Conservation (phyloP, 2,113 vertebrate species). For the Corythornis vintsioides region DNA sequence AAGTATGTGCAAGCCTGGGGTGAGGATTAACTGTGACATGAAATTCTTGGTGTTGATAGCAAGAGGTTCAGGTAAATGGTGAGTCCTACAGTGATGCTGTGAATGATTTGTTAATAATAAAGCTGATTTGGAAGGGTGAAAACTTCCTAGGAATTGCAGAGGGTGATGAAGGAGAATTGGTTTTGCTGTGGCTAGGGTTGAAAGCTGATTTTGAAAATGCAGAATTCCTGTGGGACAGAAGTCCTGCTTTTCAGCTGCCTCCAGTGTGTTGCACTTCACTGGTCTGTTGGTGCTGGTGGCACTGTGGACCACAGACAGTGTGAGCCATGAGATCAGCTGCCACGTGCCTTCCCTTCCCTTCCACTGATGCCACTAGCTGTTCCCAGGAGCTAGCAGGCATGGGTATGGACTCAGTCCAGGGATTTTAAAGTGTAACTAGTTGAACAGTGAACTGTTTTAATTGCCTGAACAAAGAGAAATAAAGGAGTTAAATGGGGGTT, state of each 20-base stretch:
- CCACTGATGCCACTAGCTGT: neutral
- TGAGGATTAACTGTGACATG: neutral
- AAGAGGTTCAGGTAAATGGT: neutral
- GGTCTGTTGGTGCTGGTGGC: neutral
- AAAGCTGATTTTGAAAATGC: neutral
- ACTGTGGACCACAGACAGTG: neutral
- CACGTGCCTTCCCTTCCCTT: neutral
- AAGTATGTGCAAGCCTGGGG: neutral
- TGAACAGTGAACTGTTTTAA: neutral
- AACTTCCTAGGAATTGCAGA: neutral
- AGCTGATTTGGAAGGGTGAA: neutral
- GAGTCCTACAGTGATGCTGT: neutral
- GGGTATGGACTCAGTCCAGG: neutral
- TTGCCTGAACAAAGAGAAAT: neutral
- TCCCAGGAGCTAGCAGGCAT: neutral
- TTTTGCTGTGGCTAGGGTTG: neutral
- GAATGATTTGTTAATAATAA: neutral
- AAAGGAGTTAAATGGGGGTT: neutral
- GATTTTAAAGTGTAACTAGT: neutral
- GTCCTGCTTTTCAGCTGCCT: neutral
- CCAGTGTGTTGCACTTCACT: fast-evolving
- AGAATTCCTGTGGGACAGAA: neutral
- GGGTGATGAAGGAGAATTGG: neutral
- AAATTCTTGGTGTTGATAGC: neutral
- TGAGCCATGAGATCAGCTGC: neutral